phyloP scores from a whole-genome alignment of 1,140 invertebrate genomes.

The Papilio glaucus region DNA sequence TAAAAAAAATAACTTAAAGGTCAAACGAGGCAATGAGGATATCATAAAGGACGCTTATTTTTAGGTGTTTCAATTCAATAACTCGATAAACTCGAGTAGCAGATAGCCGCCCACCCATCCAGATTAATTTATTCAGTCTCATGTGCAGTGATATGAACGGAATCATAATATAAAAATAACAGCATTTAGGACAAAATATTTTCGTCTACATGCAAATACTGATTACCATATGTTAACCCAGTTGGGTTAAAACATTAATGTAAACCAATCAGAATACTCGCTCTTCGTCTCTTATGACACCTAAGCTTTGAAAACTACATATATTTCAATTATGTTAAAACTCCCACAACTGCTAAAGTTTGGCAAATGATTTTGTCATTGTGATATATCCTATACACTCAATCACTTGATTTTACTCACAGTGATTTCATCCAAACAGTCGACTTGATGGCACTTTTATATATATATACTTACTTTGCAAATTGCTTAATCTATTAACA shows the following conservation, averaged over 20 bases:
- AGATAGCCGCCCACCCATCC: constrained; percentile 18
- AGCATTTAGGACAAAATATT: background rate
- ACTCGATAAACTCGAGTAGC: constrained; percentile 32
- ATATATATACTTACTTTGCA: background rate
- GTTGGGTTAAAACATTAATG: too few relatives aligned
- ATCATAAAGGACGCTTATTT: constrained; percentile 21
- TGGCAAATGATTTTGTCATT: background rate
- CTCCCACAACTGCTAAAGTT: background rate
- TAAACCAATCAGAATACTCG: too few relatives aligned
- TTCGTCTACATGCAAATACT: background rate
- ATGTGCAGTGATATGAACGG: constrained; percentile 1
- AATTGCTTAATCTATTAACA: constrained; percentile 17
- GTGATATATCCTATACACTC: background rate
- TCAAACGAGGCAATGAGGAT: constrained; percentile 29
- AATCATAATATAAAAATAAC: constrained; percentile 5
- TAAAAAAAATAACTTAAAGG: constrained; percentile 33
- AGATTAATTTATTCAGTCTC: constrained; percentile 9
- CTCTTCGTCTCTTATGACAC: too few relatives aligned
- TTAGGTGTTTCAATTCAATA: constrained; percentile 19
- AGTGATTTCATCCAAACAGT: background rate
- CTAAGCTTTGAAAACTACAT: too few relatives aligned
- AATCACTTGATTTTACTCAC: background rate
- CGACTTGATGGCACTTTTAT: background rate
- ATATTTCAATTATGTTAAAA: too few relatives aligned
- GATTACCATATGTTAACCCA: too few relatives aligned